These are phyloP conservation scores for Pseudococcus jackbeardsleyi DNA, from an alignment of 2,888 invertebrate species.

Conservation along the genomic window DNA sequence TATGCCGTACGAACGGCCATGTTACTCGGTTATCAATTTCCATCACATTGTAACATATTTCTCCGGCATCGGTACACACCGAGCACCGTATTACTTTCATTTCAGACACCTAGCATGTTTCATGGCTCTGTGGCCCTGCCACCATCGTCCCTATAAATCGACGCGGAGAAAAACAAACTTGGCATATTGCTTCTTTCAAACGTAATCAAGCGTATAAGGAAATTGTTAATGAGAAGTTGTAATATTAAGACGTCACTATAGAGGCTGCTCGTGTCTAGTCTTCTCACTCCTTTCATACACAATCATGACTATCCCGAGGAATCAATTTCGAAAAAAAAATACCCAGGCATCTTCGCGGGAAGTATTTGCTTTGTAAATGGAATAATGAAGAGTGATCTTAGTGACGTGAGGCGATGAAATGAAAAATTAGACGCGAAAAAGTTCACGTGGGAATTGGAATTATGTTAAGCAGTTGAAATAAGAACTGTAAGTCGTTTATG, in stretches of 20 bases:
- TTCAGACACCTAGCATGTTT: conserved; percentile 22
- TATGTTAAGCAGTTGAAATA: neutral
- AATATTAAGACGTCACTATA: conserved; percentile 31
- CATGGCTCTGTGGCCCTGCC: neutral
- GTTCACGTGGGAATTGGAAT: conserved; percentile 47
- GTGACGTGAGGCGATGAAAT: conserved; percentile 45
- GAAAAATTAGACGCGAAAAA: conserved; percentile 50
- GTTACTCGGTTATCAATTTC: conserved; percentile 41
- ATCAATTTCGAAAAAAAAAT: conserved; percentile 13
- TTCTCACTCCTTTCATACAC: neutral
- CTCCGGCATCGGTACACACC: neutral
- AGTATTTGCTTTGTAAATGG: conserved; percentile 32
- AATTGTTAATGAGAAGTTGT: conserved; percentile 50
- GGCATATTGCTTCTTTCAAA: conserved; percentile 41
- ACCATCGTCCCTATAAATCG: neutral
- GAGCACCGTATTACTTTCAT: neutral
- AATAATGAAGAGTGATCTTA: conserved; percentile 30
- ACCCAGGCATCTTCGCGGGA: neutral
- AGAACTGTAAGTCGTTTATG: neutral
- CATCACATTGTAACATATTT: conserved; percentile 24
- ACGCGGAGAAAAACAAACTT: conserved; percentile 28
- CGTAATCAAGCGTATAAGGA: conserved; percentile 47
- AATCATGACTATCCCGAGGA: conserved; percentile 40
- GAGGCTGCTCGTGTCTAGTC: neutral
- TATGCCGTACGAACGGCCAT: conserved; percentile 3